Base-by-base conservation (phyloP, 2,797 vertebrate genomes). In the Thunnus albacares region DNA sequence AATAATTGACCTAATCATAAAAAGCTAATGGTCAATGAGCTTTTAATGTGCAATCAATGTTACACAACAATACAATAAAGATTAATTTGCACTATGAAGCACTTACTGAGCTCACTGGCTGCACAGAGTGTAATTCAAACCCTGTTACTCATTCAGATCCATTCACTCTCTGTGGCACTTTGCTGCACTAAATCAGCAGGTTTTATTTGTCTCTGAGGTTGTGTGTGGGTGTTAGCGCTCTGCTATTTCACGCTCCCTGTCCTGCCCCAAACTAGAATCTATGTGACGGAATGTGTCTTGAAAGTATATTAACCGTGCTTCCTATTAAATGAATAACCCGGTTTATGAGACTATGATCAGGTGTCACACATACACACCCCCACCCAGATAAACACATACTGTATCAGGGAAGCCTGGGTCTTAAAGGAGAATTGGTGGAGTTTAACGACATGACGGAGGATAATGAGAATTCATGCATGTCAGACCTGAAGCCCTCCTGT, bases 151-250 rank as follows among this genome's bases (percentile, higher is more conserved):
- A 66, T 53, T 18, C 43, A 26, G 12, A 73, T 79, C 63, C 61
- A 72, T 52, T 43, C 43, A 26, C 51, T 71, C 51, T 71, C 71
- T 24, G 51, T 12, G 78, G 75, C 81, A 64, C 57, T 63, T 8
- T 33, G 73, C 41, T 43, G 68, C 80, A 55, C 70, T 85, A 83
- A 85, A 88, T 76, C 73, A 69, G 38, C 72, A 60, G 22, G 12
- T 82, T 90, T 87, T 81, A 88, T 85, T 80, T 71, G 57, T 70
- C 80, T 83, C 62, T 65, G 43, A 75, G 84, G 68, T 67, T 66
- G 51, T 64, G 72, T 66, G 82, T 74, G 79, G 64, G 84, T 73
- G 78, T 83, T 41, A 41, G 18, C 3, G 2, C 73, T 68, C 14
- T 64, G 57, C 53, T 87, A 57, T 76, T 82, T 84, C 82, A 84